Conservation (phyloP, 2,888 invertebrate genomes). For the Archips xylosteana region DNA sequence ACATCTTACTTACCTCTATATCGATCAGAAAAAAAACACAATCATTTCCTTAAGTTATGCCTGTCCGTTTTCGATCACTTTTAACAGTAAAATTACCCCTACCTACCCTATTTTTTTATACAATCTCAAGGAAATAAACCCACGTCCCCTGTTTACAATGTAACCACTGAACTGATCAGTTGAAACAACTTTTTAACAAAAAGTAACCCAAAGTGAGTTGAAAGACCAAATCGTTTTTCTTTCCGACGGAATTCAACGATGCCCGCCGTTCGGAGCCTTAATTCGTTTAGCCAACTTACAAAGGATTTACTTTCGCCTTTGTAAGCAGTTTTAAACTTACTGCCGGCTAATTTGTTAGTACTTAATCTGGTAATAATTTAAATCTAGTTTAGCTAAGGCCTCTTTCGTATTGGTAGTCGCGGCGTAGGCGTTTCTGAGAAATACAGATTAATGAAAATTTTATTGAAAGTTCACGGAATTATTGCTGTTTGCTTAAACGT, state of each 20-base stretch:
- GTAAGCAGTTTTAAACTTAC: slow-evolving; percentile 10
- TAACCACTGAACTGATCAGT: not conserved
- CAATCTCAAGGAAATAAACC: too few relatives aligned
- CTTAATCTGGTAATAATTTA: slow-evolving; percentile 11
- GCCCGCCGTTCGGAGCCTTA: not conserved
- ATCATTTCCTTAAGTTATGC: too few relatives aligned
- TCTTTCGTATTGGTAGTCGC: not conserved
- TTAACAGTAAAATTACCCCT: too few relatives aligned
- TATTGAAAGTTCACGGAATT: not conserved
- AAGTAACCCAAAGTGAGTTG: not conserved
- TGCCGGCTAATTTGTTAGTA: slow-evolving; percentile 3
- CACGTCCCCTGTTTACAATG: not conserved
- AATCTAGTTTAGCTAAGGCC: not conserved
- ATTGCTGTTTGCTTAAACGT: too few relatives aligned
- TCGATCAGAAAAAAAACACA: too few relatives aligned
- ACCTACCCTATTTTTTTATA: too few relatives aligned
- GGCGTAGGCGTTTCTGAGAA: not conserved
- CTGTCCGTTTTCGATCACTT: too few relatives aligned
- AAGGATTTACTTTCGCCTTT: slow-evolving; percentile 1
- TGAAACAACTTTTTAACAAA: not conserved
- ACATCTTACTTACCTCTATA: too few relatives aligned
- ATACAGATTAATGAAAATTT: not conserved
- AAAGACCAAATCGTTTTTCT: slow-evolving; percentile 1
- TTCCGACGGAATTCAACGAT: not conserved
- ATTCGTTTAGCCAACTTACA: slow-evolving; percentile 14